Base-by-base conservation (phyloP, 1,140 invertebrate species). In the Battus philenor region DNA sequence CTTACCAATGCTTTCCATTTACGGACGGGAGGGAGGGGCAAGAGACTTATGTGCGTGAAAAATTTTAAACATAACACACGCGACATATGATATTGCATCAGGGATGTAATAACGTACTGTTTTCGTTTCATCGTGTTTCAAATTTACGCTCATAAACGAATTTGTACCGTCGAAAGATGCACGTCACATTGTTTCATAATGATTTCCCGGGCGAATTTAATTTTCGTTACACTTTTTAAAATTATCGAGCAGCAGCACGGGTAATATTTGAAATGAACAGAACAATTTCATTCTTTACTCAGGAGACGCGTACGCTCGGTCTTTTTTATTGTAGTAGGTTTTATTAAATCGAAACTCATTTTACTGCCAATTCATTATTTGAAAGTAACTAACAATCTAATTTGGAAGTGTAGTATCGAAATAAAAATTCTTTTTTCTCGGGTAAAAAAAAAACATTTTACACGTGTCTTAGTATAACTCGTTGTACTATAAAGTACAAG, bases 251-350 rank as follows among this genome's bases (percentile, higher is more conserved):
- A n/a, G n/a, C n/a, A n/a, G n/a, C n/a, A n/a, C n/a, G n/a, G n/a
- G n/a, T n/a, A n/a, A n/a, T n/a, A n/a, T n/a, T n/a, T n/a, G n/a
- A n/a, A n/a, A n/a, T n/a, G n/a, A n/a, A 49, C 41, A 52, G 59
- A 52, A 56, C 54, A 65, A 59, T 63, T 59, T 56, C 57, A 61
- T 58, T 71, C 59, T 56, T 63, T 68, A 59, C 59, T 50, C 64
- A 12, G 1, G 59, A 56, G 57, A 65, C 59, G n/a, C n/a, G n/a
- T n/a, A n/a, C n/a, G n/a, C n/a, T n/a, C n/a, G n/a, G n/a, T n/a
- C n/a, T n/a, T n/a, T n/a, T n/a, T n/a, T n/a, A n/a, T n/a, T n/a
- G n/a, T n/a, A n/a, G n/a, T n/a, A n/a, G n/a, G n/a, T n/a, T n/a
- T n/a, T n/a, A n/a, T n/a, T n/a, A n/a, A n/a, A n/a, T n/a, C n/a